Evolutionary conservation across 2,113 vertebrate genomes (phyloP).

Genomic region (Heteronetta atricapilla): DNA sequence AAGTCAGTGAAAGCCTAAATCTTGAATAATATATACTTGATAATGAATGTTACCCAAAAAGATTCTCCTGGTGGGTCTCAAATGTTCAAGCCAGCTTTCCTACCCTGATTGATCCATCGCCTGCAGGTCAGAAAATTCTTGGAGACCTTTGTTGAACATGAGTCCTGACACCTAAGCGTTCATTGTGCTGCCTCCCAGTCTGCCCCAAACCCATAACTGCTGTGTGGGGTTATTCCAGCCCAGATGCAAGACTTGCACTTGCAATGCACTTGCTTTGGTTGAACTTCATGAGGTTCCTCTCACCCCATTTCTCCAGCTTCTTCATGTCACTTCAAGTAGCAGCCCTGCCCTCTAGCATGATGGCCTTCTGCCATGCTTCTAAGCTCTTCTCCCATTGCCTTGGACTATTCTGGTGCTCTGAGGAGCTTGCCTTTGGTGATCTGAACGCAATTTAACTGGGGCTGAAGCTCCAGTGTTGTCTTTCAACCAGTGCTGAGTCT

Average conservation of each 20-base stretch:
- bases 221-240: neutral
- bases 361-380: neutral
- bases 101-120: neutral
- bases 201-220: neutral
- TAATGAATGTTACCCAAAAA: neutral
- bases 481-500: neutral
- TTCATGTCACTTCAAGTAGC: neutral
- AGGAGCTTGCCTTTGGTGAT: neutral
- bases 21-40: neutral
- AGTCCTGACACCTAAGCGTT: neutral
- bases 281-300: neutral
- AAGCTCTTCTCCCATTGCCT: neutral
- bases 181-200: neutral
- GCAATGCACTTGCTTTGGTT: neutral
- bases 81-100: neutral
- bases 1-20: neutral
- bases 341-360: neutral
- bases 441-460: neutral
- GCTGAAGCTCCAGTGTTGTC: neutral
- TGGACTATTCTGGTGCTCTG: neutral
- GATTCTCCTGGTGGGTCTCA: neutral
- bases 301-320: neutral
- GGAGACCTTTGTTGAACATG: neutral
- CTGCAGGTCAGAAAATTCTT: neutral
- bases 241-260: neutral